A percentile compares a stretch with the other conserved stretches of the same genome.
phyloP scores from a whole-genome alignment of 2,797 vertebrate genomes.

The Neosilurus mollespiculum region DNA sequence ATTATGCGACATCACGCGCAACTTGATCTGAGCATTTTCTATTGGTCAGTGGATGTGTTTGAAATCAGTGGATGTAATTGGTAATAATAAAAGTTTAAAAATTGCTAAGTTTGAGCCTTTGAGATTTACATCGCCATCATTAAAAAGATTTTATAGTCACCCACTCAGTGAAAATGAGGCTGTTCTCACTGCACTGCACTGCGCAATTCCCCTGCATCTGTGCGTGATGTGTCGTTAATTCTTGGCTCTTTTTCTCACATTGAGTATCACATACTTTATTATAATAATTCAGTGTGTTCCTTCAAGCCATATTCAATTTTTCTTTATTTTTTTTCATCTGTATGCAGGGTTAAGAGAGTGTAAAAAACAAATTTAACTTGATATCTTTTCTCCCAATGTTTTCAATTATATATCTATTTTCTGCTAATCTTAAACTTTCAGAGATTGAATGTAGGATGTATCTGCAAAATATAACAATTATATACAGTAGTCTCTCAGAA shows the following conservation, averaged over 20 bases:
- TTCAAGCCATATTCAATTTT: background rate
- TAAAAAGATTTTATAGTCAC: background rate
- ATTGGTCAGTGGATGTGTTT: background rate
- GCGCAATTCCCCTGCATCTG: conserved; percentile 18
- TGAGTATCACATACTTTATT: background rate
- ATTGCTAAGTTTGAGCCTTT: background rate
- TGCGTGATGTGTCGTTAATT: conserved; percentile 11
- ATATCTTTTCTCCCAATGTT: background rate
- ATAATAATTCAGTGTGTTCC: background rate
- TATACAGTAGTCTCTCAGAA: background rate
- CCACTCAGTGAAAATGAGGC: background rate
- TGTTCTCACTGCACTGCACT: conserved; percentile 7
- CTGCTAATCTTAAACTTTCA: background rate
- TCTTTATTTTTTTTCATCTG: background rate
- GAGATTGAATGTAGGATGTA: background rate
- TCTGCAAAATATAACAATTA: background rate
- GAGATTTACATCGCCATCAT: background rate
- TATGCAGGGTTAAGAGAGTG: background rate
- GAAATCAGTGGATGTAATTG: background rate
- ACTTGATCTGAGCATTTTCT: background rate
- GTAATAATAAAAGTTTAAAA: background rate
- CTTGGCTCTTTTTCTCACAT: background rate
- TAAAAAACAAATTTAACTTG: background rate
- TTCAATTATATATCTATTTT: background rate
- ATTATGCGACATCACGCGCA: background rate